phyloP scores from a whole-genome alignment of 2,888 invertebrate species.

The Xestia sexstrigata region DNA sequence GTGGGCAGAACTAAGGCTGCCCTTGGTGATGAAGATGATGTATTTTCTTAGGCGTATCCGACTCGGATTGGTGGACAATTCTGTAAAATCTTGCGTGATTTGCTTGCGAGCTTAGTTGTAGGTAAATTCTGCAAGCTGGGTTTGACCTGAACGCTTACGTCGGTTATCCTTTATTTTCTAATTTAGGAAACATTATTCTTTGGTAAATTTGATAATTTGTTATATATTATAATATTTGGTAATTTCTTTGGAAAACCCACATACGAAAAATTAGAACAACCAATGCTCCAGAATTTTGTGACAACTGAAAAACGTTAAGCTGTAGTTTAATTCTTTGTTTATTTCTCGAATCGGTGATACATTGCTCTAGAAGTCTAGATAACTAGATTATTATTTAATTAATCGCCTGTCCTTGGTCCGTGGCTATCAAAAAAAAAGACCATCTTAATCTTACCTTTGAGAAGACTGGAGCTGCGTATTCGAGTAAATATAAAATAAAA shows the following conservation, averaged over 20 bases:
- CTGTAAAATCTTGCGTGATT: neutral
- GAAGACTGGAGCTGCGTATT: neutral
- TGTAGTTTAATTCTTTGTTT: neutral
- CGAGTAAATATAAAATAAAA: neutral
- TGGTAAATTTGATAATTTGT: too few relatives aligned
- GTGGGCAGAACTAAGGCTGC: neutral
- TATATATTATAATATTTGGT: too few relatives aligned
- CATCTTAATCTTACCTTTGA: neutral
- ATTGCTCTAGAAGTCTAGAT: neutral
- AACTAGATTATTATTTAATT: neutral
- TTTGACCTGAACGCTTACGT: neutral
- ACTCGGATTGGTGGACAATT: neutral
- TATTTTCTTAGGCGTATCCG: neutral
- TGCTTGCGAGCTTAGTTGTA: neutral
- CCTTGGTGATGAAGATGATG: neutral
- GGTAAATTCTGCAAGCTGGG: neutral
- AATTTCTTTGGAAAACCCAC: neutral
- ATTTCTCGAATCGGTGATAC: neutral
- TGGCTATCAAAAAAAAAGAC: neutral
- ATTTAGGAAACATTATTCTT: neutral
- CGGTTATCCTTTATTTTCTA: neutral
- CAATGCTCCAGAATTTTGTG: neutral
- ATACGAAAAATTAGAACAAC: neutral
- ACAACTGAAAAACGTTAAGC: neutral
- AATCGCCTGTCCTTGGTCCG: neutral